A percentile compares a stretch with the other conserved stretches of the same genome.
Conservation (phyloP, 2,888 invertebrate species). For the Gymnocheta viridis region DNA sequence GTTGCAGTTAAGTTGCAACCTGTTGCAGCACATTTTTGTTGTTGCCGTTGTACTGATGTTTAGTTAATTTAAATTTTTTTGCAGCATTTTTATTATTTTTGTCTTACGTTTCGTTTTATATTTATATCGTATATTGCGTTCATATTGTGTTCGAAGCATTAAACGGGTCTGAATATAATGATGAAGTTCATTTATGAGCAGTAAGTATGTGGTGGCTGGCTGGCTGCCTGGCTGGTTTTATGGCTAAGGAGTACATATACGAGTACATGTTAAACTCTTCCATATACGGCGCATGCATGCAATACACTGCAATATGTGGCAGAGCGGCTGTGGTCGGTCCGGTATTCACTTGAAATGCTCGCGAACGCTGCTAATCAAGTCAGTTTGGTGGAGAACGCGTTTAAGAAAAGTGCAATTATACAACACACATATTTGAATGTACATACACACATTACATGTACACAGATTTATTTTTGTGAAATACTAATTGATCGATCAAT, state of each 20-base stretch:
- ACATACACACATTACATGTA: neutral
- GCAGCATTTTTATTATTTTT: conserved; percentile 54
- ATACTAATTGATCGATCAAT: conserved; percentile 46
- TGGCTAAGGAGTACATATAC: conserved; percentile 46
- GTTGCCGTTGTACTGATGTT: conserved; percentile 43
- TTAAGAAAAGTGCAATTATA: conserved; percentile 76
- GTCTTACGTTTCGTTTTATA: conserved; percentile 58
- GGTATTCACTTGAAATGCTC: conserved; percentile 76
- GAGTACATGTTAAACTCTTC: conserved; percentile 46
- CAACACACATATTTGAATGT: conserved; percentile 25
- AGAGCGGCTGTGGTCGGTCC: conserved; percentile 63
- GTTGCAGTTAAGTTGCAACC: conserved; percentile 72
- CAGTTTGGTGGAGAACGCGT: conserved; percentile 80
- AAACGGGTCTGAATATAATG: conserved; percentile 59
- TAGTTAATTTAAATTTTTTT: conserved; percentile 52
- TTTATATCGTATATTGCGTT: conserved; percentile 54
- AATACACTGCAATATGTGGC: conserved; percentile 58
- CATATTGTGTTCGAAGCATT: conserved; percentile 49
- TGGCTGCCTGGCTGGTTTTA: conserved; percentile 58
- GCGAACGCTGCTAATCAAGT: conserved; percentile 80
- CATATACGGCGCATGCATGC: conserved; percentile 53
- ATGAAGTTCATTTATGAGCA: conserved; percentile 55
- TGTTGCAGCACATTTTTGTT: conserved; percentile 77
- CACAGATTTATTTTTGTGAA: conserved; percentile 20
- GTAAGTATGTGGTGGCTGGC: conserved; percentile 54